A percentile compares a stretch with the other conserved stretches of the same genome.
These are phyloP conservation scores for Periplaneta americana DNA, from an alignment of 1,140 invertebrate genomes.

Conservation along the genomic window DNA sequence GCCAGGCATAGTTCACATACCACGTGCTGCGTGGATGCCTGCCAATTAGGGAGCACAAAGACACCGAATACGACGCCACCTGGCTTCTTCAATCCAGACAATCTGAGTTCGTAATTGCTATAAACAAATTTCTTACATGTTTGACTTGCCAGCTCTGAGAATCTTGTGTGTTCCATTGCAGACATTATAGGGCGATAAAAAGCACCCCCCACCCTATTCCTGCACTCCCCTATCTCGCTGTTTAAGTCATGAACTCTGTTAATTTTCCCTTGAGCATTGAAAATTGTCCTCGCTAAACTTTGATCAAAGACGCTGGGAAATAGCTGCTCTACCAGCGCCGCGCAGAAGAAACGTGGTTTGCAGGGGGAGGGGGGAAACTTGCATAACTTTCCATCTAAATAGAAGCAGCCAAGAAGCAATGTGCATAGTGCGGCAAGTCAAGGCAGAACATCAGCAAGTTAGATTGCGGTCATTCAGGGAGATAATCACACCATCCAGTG, in stretches of 20 bases:
- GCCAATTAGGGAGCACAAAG: too few species aligned
- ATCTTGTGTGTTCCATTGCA: not conserved
- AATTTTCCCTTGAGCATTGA: not conserved
- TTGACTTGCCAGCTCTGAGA: not conserved
- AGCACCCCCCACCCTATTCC: not conserved
- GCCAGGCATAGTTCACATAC: too few species aligned
- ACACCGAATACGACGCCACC: too few species aligned
- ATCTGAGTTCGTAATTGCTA: not conserved
- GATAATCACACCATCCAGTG: not conserved
- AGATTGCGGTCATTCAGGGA: not conserved
- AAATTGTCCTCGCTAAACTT: not conserved
- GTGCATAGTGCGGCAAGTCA: too few species aligned
- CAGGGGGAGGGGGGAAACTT: not conserved
- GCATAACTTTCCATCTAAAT: not conserved
- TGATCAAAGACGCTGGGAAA: not conserved
- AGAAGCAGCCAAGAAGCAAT: not conserved
- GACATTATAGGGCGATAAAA: not conserved
- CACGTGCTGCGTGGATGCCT: too few species aligned
- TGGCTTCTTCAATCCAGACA: not conserved
- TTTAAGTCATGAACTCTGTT: not conserved
- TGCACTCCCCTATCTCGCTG: not conserved
- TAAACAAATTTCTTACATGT: not conserved
- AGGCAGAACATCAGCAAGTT: not conserved
- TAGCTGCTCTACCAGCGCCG: not conserved
- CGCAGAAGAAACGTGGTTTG: not conserved